Conservation (phyloP, 2,888 invertebrate species). For the Melinaea menophilus region DNA sequence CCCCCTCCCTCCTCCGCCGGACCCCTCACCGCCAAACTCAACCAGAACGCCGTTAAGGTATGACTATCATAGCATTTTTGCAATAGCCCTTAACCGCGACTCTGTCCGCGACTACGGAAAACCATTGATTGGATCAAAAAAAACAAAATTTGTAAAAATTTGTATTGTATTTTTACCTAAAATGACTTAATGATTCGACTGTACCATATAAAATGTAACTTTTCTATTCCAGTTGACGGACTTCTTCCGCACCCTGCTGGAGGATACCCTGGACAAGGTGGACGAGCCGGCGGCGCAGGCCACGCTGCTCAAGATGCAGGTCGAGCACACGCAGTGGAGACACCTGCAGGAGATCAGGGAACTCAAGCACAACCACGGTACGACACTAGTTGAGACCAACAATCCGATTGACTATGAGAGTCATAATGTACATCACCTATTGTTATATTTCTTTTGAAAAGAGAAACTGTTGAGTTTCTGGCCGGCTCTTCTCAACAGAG, state of each 20-base stretch:
- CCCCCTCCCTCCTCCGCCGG: conserved; percentile 74
- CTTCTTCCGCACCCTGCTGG: conserved; percentile 83
- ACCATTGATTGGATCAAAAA: too few relatives aligned
- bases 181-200: too few relatives aligned
- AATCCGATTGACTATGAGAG: too few relatives aligned
- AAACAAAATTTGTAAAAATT: too few relatives aligned
- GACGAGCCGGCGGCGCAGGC: conserved; percentile 78
- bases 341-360: conserved; percentile 86
- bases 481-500: too few relatives aligned
- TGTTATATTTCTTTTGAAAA: too few relatives aligned
- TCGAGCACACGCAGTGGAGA: conserved; percentile 83
- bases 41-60: conserved; percentile 80
- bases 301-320: conserved; percentile 80
- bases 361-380: conserved; percentile 84
- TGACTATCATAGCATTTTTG: not conserved
- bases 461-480: too few relatives aligned
- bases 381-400: conserved; percentile 14
- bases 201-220: not conserved
- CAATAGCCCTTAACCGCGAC: too few relatives aligned
- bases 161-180: too few relatives aligned
- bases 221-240: conserved; percentile 77
- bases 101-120: too few relatives aligned
- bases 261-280: conserved; percentile 82
- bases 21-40: conserved; percentile 75
- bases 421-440: too few relatives aligned